Base-by-base conservation (phyloP, 2,113 vertebrate species). In the Tyto alba region DNA sequence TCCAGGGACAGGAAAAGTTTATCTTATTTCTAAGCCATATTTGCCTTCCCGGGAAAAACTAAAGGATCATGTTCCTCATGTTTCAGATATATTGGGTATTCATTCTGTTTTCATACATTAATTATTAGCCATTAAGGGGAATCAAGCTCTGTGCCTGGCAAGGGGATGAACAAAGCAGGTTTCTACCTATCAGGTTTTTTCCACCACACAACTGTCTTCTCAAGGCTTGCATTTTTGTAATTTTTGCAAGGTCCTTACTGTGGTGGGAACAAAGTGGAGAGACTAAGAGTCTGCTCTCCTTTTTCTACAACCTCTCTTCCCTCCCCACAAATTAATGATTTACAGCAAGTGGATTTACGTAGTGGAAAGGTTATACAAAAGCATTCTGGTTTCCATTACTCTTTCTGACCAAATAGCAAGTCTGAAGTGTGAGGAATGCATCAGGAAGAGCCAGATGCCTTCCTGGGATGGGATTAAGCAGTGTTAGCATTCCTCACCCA, bases 41-140 rank as follows among this genome's bases (percentile, higher is more conserved):
- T 71, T n/a, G 64, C 57, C 71, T 95, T 89, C 25, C 26, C 1
- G 11, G 77, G 45, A 79, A 88, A 88, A 76, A 47, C 11, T 78
- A 38, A 75, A 9, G 27, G 62, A 56, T 91, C 19, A 2, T 22
- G 52, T 64, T 93, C 45, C 77, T 95, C 40, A 11, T 82, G 40
- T 93, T 96, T 68, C 78, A 75, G 67, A 60, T 64, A 12, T 62
- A 60, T 68, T 88, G 74, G 62, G 74, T 85, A 1, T 82, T 95
- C 78, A 26, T 93, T 67, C 72, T 66, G 38, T 34, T 95, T 86
- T 76, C 88, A 82, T 90, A 36, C 67, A 76, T 90, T 88, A 91
- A 88, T 91, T 72, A 55, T 94, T 52, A 93, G n/a, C 72, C 78
- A 53, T 94, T 89, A 95, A 73, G 66, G 71, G 69, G 85, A 90